A percentile compares a stretch with the other conserved stretches of the same genome.
Conservation (phyloP, 2,797 vertebrate species). For the Cryptoprocta ferox region DNA sequence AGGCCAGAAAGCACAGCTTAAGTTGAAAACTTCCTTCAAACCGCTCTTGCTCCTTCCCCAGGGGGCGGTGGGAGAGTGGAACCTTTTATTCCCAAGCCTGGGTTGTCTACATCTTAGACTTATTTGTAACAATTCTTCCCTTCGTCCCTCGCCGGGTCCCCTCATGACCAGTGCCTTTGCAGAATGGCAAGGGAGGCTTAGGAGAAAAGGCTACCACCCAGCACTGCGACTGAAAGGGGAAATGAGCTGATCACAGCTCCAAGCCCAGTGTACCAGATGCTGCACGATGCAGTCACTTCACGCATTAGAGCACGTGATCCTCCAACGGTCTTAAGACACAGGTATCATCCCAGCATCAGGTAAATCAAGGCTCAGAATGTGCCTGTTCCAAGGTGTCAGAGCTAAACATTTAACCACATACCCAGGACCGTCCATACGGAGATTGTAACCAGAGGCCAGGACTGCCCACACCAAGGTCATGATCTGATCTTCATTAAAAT, state of each 20-base stretch:
- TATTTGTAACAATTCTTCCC: not conserved
- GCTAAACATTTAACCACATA: not conserved
- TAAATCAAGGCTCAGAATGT: not conserved
- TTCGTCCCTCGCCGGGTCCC: not conserved
- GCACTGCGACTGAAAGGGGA: not conserved
- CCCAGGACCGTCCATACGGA: not conserved
- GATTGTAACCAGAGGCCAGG: not conserved
- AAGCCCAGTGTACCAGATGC: not conserved
- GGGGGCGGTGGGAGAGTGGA: not conserved
- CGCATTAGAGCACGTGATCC: not conserved
- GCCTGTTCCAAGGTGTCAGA: not conserved
- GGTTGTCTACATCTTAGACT: not conserved
- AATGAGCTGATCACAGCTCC: not conserved
- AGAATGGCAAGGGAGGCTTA: not conserved
- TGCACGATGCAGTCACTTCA: too few species aligned
- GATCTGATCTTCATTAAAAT: not conserved
- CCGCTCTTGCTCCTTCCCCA: not conserved
- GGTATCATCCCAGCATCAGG: not conserved
- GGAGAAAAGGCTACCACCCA: not conserved
- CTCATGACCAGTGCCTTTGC: not conserved
- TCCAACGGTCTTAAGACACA: not conserved
- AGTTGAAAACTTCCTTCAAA: not conserved
- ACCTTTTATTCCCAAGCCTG: not conserved
- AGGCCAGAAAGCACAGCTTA: not conserved
- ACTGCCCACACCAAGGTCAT: not conserved